phyloP scores from a whole-genome alignment of 2,113 vertebrate species.

The Callionymus lyra region DNA sequence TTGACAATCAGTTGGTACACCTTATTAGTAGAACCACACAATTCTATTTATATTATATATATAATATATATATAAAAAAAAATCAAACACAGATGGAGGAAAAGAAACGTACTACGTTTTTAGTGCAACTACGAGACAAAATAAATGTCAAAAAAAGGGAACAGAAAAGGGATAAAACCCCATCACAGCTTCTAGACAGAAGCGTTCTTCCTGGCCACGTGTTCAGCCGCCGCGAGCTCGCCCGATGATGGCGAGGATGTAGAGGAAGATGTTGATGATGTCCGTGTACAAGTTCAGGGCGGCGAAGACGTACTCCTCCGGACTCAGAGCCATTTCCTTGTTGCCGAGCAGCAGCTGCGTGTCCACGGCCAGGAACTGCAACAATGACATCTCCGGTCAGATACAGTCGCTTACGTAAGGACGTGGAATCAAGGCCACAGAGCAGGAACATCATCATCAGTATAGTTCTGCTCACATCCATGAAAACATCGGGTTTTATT shows the following conservation, averaged over 20 bases:
- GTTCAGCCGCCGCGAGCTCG: slow-evolving; percentile 34
- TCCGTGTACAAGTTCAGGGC: slow-evolving; percentile 59
- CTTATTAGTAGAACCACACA: no score
- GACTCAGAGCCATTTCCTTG: slow-evolving; percentile 73
- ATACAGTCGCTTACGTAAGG: no score
- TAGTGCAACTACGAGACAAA: slow-evolving; percentile 14
- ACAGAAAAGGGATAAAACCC: background rate
- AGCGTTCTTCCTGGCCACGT: background rate
- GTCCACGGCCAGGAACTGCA: slow-evolving; percentile 84
- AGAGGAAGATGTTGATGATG: slow-evolving; percentile 62
- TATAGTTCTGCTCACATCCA: no score
- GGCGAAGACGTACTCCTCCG: slow-evolving; percentile 61
- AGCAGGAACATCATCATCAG: no score
- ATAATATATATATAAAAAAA: no score
- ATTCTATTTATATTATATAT: no score
- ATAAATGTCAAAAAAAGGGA: slow-evolving; percentile 2
- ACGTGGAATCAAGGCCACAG: no score
- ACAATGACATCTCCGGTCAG: slow-evolving; percentile 2
- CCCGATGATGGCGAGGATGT: slow-evolving; percentile 51
- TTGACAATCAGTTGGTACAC: no score
- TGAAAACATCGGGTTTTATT: no score
- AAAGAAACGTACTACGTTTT: background rate
- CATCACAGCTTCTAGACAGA: background rate
- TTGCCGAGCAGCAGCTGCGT: slow-evolving; percentile 85
- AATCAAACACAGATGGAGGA: background rate